Percentiles rank a stretch among this genome's conserved stretches.
phyloP scores from a whole-genome alignment of 2,888 invertebrate genomes.

The Stomorhina lunata region DNA sequence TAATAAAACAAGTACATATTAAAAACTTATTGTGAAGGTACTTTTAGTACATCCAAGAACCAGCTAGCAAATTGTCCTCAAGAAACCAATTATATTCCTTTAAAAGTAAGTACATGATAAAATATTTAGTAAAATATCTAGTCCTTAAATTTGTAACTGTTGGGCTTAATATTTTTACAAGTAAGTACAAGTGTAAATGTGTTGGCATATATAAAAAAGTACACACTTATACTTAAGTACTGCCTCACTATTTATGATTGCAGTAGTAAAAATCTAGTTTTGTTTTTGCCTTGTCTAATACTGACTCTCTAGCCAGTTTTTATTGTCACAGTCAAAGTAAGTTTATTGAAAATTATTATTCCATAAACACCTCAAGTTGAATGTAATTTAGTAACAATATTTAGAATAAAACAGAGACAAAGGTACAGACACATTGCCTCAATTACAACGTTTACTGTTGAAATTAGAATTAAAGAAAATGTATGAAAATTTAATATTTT shows the following conservation, averaged over 20 bases:
- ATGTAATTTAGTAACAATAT: not conserved
- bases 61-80: too few relatives aligned
- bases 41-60: too few relatives aligned
- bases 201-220: too few relatives aligned
- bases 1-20: too few relatives aligned
- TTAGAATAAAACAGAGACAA: not conserved
- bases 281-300: not conserved
- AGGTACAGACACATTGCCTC: not conserved
- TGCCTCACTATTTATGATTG: not conserved
- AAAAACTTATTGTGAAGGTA: too few relatives aligned
- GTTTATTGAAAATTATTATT: slow-evolving; percentile 39
- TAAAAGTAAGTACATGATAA: too few relatives aligned
- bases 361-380: slow-evolving; percentile 54
- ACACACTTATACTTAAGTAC: too few relatives aligned
- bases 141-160: too few relatives aligned
- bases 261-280: not conserved
- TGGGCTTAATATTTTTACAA: too few relatives aligned
- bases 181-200: too few relatives aligned
- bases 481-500: not conserved
- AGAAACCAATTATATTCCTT: too few relatives aligned
- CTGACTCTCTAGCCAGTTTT: not conserved
- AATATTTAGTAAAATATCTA: too few relatives aligned
- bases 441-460: slow-evolving; percentile 11
- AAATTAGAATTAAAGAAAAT: not conserved
- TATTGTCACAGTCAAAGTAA: slow-evolving; percentile 33